Conservation (phyloP, 2,113 vertebrate species). For the Heloderma charlesbogerti region DNA sequence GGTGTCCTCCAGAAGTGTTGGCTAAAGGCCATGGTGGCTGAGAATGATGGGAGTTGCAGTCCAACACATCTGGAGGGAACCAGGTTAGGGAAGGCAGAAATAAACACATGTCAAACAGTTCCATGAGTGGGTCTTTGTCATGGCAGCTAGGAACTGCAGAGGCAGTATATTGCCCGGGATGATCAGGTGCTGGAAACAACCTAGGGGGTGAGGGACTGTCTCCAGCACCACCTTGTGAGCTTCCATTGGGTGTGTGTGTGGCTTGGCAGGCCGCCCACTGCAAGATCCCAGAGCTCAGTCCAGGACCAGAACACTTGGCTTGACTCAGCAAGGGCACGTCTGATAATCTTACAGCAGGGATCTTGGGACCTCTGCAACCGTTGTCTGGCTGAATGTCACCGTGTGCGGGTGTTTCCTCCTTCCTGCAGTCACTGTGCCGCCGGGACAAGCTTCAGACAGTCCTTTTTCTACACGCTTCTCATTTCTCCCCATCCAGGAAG, state of each 20-base stretch:
- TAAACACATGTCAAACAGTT: background rate
- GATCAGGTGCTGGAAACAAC: background rate
- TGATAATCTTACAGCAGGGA: background rate
- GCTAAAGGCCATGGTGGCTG: too few species aligned
- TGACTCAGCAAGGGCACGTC: too few species aligned
- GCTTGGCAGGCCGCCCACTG: background rate
- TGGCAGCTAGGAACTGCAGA: background rate
- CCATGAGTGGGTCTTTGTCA: too few species aligned
- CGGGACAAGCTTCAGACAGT: background rate
- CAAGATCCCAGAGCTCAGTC: background rate
- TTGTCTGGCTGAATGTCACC: background rate
- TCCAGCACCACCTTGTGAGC: background rate
- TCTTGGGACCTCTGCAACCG: background rate
- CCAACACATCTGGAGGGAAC: too few species aligned
- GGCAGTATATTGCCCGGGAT: background rate
- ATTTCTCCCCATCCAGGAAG: background rate
- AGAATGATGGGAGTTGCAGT: too few species aligned
- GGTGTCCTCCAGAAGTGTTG: too few species aligned
- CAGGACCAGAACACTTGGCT: background rate
- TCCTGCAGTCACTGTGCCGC: background rate
- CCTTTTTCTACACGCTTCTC: background rate
- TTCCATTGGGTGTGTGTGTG: too few species aligned
- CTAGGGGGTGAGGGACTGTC: too few species aligned
- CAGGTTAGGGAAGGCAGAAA: too few species aligned
- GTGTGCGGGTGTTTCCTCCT: background rate